Percentiles rank a stretch among this genome's conserved stretches.
Conservation (phyloP, 1,140 invertebrate genomes). For the Mamestra configurata region DNA sequence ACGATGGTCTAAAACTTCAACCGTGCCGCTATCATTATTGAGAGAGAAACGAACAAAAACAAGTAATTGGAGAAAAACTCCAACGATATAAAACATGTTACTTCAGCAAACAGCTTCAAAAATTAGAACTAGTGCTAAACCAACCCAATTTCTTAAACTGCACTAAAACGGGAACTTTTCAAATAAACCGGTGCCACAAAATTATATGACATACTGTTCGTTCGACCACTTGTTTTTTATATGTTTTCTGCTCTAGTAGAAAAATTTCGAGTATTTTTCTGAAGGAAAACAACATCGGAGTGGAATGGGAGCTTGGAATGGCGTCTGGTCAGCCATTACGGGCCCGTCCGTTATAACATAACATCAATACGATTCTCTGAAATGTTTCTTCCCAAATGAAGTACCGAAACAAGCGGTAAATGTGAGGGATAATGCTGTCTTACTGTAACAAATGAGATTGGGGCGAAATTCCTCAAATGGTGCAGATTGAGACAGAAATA, state of each 20-base stretch:
- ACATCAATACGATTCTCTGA: conserved; percentile 38
- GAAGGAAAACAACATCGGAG: conserved; percentile 40
- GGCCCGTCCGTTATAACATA: conserved; percentile 36
- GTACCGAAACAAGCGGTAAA: conserved; percentile 15
- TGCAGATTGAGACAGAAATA: neutral
- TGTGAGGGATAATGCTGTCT: neutral
- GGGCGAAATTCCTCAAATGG: neutral
- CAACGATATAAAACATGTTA: conserved; percentile 18
- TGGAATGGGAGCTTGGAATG: conserved; percentile 26
- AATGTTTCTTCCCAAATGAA: conserved; percentile 22
- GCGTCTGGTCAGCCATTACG: conserved; percentile 47
- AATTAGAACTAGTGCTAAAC: conserved; percentile 20
- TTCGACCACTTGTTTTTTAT: conserved; percentile 41
- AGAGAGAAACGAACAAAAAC: neutral
- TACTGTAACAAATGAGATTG: neutral
- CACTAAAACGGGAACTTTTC: conserved; percentile 32
- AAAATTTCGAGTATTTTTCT: conserved; percentile 37
- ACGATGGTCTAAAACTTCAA: neutral
- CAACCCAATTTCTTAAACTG: conserved; percentile 43
- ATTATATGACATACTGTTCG: conserved; percentile 43
- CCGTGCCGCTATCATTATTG: neutral
- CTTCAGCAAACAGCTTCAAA: conserved; percentile 5
- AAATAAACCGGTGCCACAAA: conserved; percentile 38
- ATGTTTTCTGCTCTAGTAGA: conserved; percentile 12
- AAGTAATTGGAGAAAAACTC: conserved; percentile 13